Evolutionary conservation across 2,113 vertebrate genomes (phyloP), one percentile per base, ranked within the genome.

Genomic region (Brachyhypopomus occidentalis): DNA sequence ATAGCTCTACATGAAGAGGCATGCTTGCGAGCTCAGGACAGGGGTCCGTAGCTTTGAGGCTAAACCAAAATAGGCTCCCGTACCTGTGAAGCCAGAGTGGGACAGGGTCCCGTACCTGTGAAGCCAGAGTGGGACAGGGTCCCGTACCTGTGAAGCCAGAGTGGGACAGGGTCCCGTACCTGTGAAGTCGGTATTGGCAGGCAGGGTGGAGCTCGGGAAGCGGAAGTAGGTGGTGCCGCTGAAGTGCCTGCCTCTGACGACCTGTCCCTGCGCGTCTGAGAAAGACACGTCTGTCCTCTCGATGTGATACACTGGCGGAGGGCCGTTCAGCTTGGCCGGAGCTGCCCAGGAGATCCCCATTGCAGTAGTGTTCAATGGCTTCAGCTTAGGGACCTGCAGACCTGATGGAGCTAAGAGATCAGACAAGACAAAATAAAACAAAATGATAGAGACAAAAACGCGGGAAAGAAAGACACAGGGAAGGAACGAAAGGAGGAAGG

Each of bases 261-360:
- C 88, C 67, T 84, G 86, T 75, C 87, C 78, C 71, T 6, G 78
- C 0, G 92, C 86, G 58, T 94, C 89, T n/a, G 93, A 90, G 19
- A 97, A 90, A 55, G 96, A 96, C 1, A 93, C 72, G 69, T 95
- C 94, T 60, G 90, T 95, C 82, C 96, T 94, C 86, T 98, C 96
- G 82, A 98, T 87, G 76, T 96, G 95, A 87, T 97, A 97, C 2
- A 93, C 6, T 45, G 96, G 96, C 36, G 88, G 75, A 62, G 95
- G 95, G 0, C 97, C 96, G 70, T 98, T 97, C 75, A 94, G 88
- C 80, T 95, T 89, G 23, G 85, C 83, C 12, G 96, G 96, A 36
- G 90, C 88, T 16, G 91, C 85, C 96, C 96, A 98, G 30, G 72
- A 87, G 84, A 97, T 88, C 64, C 88, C 90, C 85, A 96, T 87